Base-by-base conservation (phyloP, 2,888 invertebrate species). In the Maniola hyperantus region DNA sequence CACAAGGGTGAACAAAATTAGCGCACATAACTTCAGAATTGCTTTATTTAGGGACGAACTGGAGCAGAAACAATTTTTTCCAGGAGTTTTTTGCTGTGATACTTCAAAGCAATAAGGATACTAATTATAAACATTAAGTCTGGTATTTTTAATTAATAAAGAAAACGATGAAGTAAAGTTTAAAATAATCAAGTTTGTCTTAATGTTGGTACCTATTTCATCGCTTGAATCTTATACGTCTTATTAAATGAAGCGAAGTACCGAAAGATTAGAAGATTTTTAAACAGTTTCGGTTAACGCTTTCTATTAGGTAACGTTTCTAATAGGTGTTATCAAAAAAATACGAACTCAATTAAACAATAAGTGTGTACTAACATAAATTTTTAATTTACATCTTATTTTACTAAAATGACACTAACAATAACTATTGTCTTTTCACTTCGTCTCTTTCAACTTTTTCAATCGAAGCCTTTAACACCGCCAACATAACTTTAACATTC, bases 401-500 rank as follows among this genome's bases (percentile, higher is more conserved):
- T 39, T 65, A 26, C 55, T 50, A 59, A 62, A 63, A 60, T 53
- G 61, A 48, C 59, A 65, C 65, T 39, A 55, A 66, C 57, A 51
- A 61, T 59, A 67, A 64, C 50, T 44, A 70, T 64, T 66, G 70
- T 68, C 66, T 66, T 64, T 53, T 55, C 55, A 61, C 55, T 54
- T 5, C 36, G 44, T 64, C 48, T 57, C 33, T 26, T 54, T 59
- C 42, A 59, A 77, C 76, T 80, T 81, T 85, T 80, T 80, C 74
- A 83, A 85, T 85, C 83, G 82, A 80, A 71, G 60, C 62, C 48
- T 81, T 78, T 76, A 54, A 81, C 81, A 79, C 79, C 73, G 73
- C 74, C 72, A 71, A 76, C 80, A 83, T 82, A 77, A 78, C 76
- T 79, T 78, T 79, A 85, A 84, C 83, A 79, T 83, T 83, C 84